A percentile compares a stretch with the other conserved stretches of the same genome.
Conservation (phyloP, 2,888 invertebrate genomes). For the Andrena hattorfiana region DNA sequence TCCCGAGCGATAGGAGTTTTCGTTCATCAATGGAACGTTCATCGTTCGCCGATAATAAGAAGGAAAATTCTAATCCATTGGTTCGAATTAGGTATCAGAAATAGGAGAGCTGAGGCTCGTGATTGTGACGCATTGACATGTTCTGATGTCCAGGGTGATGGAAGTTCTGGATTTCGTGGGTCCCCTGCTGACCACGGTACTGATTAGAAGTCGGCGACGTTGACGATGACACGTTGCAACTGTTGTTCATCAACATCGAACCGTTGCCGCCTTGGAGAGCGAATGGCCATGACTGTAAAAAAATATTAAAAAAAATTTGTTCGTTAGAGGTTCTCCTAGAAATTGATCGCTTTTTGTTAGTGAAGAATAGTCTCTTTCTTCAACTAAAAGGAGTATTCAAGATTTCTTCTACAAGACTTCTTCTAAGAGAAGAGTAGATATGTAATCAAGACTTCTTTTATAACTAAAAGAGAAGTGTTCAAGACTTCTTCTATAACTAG, state of each 20-base stretch:
- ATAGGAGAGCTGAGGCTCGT: conserved; percentile 77
- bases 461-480: too few species aligned
- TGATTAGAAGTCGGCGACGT: conserved; percentile 73
- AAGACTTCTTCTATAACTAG: too few species aligned
- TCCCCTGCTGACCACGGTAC: conserved; percentile 72
- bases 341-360: neutral
- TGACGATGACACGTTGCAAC: conserved; percentile 77
- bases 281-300: conserved; percentile 93
- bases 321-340: neutral
- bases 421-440: too few species aligned
- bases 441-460: too few species aligned
- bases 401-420: too few species aligned
- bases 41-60: conserved; percentile 9
- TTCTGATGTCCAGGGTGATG: conserved; percentile 75
- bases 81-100: conserved; percentile 54
- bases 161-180: conserved; percentile 74
- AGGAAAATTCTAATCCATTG: conserved; percentile 1
- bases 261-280: conserved; percentile 87
- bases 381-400: neutral
- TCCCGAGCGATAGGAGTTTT: neutral
- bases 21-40: conserved; percentile 11
- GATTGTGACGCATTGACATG: conserved; percentile 72
- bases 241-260: conserved; percentile 76
- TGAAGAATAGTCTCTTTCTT: too few species aligned
- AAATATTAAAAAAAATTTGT: conserved; percentile 22